Conservation (phyloP, 64 coral and sea anemone species). For the Dendrophyllia cribrosa region DNA sequence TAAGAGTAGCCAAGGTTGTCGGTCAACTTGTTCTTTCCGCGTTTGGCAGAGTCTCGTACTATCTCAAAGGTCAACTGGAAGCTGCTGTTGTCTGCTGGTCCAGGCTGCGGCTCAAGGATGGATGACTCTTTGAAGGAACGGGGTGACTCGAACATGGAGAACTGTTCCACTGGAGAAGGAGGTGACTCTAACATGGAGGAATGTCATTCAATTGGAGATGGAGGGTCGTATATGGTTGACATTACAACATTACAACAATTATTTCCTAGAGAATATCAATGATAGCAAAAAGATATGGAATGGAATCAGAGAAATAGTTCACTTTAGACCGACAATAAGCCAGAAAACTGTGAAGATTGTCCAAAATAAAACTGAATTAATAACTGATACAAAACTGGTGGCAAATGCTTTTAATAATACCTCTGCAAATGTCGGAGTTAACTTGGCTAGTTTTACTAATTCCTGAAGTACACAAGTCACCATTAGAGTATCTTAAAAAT, state of each 20-base stretch:
- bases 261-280: conserved; percentile 1
- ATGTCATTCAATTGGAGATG: too few relatives aligned
- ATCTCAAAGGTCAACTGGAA: too few relatives aligned
- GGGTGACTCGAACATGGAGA: too few relatives aligned
- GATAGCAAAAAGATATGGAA: conserved; percentile 12
- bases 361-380: conserved; percentile 33
- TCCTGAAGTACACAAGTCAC: conserved; percentile 14
- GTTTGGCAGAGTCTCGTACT: too few relatives aligned
- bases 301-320: conserved; percentile 14
- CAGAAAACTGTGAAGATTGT: neutral
- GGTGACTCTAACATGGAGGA: too few relatives aligned
- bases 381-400: conserved; percentile 7
- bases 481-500: conserved; percentile 4
- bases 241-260: neutral
- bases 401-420: conserved; percentile 50
- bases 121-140: too few relatives aligned
- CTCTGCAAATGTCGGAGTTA: conserved; percentile 44
- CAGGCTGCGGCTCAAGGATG: too few relatives aligned
- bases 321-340: neutral
- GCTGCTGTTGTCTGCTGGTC: too few relatives aligned
- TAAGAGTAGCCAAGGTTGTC: too few relatives aligned
- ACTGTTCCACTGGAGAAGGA: too few relatives aligned
- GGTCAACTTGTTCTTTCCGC: too few relatives aligned
- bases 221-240: too few relatives aligned
- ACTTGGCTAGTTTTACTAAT: conserved; percentile 18